These are phyloP conservation scores for Noctua janthina DNA, from an alignment of 2,888 invertebrate species.

Conservation along the genomic window DNA sequence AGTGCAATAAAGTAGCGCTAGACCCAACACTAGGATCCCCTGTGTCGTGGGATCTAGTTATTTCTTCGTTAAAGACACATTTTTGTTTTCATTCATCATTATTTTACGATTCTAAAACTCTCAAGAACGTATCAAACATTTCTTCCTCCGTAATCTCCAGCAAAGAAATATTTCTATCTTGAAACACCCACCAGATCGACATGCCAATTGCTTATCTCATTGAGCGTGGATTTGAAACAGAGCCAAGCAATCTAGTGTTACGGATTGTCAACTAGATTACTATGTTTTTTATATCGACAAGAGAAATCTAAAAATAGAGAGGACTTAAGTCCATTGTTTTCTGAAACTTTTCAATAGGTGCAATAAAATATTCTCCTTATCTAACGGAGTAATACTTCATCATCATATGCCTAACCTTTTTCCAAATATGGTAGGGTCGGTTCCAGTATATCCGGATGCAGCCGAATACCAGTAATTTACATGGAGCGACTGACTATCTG, in stretches of 20 bases:
- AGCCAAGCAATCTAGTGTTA: conserved; percentile 51
- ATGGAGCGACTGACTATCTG: neutral
- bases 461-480: neutral
- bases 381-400: neutral
- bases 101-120: neutral
- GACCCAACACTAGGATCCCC: no score
- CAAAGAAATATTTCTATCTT: conserved; percentile 19
- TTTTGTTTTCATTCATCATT: no score
- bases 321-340: conserved; percentile 18
- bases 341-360: neutral
- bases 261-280: conserved; percentile 48
- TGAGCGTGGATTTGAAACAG: conserved; percentile 52
- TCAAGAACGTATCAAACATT: neutral
- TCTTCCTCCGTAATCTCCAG: neutral
- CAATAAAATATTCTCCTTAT: neutral
- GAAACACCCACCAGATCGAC: conserved; percentile 3
- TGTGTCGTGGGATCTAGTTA: no score
- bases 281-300: conserved; percentile 45
- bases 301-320: conserved; percentile 11
- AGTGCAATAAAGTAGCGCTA: no score
- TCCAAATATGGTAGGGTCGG: neutral
- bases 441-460: neutral
- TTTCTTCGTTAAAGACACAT: no score
- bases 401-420: neutral
- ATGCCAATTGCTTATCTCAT: conserved; percentile 61